Evolutionary conservation across 2,888 invertebrate genomes (phyloP).

Genomic region (Catonia carolina): DNA sequence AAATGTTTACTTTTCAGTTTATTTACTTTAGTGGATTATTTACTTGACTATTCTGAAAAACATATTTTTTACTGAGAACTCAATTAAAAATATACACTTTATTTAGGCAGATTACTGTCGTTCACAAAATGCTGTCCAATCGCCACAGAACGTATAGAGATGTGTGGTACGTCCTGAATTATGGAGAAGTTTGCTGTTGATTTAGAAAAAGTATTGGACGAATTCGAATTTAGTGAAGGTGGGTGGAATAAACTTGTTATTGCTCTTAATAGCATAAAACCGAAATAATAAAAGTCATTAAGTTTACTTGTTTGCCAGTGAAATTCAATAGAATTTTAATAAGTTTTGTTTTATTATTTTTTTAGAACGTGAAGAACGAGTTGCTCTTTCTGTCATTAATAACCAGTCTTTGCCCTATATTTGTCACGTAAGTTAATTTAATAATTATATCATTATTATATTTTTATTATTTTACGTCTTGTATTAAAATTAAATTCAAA

Average conservation of each 20-base stretch:
- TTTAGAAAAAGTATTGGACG: conserved; percentile 76
- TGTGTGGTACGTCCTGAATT: conserved; percentile 2
- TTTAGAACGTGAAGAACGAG: conserved; percentile 32
- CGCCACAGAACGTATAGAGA: too few species aligned
- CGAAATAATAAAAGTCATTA: conserved; percentile 1
- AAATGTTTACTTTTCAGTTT: too few species aligned
- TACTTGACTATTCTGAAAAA: too few species aligned
- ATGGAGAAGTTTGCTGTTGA: conserved; percentile 63
- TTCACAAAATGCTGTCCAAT: too few species aligned
- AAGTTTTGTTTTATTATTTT: conserved; percentile 7
- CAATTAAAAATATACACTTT: too few species aligned
- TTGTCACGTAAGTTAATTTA: conserved; percentile 29
- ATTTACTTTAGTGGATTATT: too few species aligned
- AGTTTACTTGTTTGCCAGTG: background rate
- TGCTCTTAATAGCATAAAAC: too few species aligned
- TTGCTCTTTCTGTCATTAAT: conserved; percentile 27
- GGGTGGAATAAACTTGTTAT: conserved; percentile 18
- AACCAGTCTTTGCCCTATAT: conserved; percentile 26
- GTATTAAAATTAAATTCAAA: too few species aligned
- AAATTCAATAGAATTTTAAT: background rate
- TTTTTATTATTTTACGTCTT: too few species aligned
- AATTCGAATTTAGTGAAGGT: conserved; percentile 70
- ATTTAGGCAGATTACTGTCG: too few species aligned
- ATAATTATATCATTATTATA: conserved; percentile 2
- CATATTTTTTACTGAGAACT: too few species aligned